Evolutionary conservation across 2,888 invertebrate species (phyloP), one percentile per base, ranked within the genome.

Genomic region (Stenodera caucasica): DNA sequence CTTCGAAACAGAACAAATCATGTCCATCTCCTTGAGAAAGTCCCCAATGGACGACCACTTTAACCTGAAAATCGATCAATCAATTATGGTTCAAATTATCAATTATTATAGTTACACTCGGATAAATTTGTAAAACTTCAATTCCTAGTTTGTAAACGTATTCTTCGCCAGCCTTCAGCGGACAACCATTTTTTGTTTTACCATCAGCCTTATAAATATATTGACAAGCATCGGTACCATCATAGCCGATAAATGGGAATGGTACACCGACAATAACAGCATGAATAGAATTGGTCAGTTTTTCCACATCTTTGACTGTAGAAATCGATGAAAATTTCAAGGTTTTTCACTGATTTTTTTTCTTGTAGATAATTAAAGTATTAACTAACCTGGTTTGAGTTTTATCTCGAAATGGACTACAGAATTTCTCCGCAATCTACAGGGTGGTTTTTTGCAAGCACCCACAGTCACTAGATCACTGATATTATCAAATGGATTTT

Each of bases 211-310:
- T 80, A 72, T 78, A 88, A 52, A 93, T 79, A 67, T 87, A 84
- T 21, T 83, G 81, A 71, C 92, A 92, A 30, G 91, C 87, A 54
- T 85, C 83, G 23, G 80, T 82, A 11, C 88, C 89, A 75, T 92
- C 89, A 12, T 91, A 90, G 8, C 93, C 92, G 9, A 90, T 74
- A 75, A 92, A 92, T 0, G 93, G 92, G 54, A 93, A 72, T 0
- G 84, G 82, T 0, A 91, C 74, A 0, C 86, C 87, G 2, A 85
- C 74, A 15, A 92, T 82, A 0, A 82, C 79, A 0, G 89, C 93
- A 63, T 77, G 78, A 6, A 92, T 91, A 8, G 80, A 76, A 61
- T 88, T 90, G 49, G 55, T 84, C 50, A 92, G 55, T 0, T 77
- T 78, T 0, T 74, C 57, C n/a, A 86, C 72, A 64, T 90, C 86